Evolutionary conservation across 1,140 invertebrate genomes (phyloP).

Genomic region (Aphis gossypii): DNA sequence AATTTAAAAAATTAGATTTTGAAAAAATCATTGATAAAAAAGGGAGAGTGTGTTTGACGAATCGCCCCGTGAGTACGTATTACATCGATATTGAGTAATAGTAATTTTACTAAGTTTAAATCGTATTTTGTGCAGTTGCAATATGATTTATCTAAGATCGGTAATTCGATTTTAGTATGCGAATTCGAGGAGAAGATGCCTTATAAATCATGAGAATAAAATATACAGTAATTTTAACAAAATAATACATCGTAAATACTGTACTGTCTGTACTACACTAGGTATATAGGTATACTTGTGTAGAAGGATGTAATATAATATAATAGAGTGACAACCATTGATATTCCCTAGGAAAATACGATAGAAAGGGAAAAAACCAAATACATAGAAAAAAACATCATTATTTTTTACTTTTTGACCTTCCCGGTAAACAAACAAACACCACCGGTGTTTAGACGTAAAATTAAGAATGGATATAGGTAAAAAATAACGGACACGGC

Average conservation of each 20-base stretch:
- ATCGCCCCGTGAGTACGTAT: no score
- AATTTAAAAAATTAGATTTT: no score
- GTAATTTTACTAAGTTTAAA: background rate
- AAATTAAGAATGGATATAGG: background rate
- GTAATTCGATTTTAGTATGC: background rate
- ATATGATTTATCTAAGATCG: background rate
- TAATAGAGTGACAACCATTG: background rate
- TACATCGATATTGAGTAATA: no score
- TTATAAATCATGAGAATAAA: no score
- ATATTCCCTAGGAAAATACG: background rate
- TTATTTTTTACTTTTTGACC: background rate
- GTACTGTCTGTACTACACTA: no score
- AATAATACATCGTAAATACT: no score
- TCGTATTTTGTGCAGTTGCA: background rate
- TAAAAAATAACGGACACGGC: slow-evolving; percentile 28
- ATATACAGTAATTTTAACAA: no score
- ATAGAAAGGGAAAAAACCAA: background rate
- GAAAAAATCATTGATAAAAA: no score
- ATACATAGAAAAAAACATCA: background rate
- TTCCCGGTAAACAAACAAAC: background rate
- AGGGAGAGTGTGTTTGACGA: no score
- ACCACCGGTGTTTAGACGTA: background rate
- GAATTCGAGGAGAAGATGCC: background rate
- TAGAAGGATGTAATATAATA: no score
- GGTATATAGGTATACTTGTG: no score